Percentiles rank a stretch among this genome's conserved stretches.
Evolutionary conservation across 92 coral and sea anemone genomes (phyloP).

Genomic region (Umimayanthus kanabou): DNA sequence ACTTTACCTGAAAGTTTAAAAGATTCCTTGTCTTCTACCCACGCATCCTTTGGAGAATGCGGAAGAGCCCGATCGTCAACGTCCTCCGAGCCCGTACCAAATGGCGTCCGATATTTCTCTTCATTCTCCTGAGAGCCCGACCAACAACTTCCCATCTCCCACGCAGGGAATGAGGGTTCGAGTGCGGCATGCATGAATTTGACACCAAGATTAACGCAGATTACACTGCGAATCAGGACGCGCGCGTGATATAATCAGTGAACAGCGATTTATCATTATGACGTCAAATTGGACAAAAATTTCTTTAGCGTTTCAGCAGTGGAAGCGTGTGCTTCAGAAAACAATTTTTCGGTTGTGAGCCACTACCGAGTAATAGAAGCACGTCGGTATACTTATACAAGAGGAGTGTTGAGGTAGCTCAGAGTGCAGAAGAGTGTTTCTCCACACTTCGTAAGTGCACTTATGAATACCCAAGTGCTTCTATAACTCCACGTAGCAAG

Average conservation of each 20-base stretch:
- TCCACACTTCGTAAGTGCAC: too few species aligned
- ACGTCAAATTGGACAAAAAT: background rate
- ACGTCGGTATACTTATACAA: too few species aligned
- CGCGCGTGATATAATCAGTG: constrained; percentile 15
- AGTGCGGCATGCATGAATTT: constrained; percentile 17
- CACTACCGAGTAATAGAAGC: too few species aligned
- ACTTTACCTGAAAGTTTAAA: constrained; percentile 37
- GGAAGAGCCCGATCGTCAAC: background rate
- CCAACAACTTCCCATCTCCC: constrained; percentile 42
- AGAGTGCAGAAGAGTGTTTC: too few species aligned
- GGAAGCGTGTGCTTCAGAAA: too few species aligned
- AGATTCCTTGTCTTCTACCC: constrained; percentile 37
- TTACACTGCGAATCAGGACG: background rate
- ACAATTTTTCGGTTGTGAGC: too few species aligned
- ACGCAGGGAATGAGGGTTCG: constrained; percentile 28
- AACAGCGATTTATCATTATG: background rate
- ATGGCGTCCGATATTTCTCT: constrained; percentile 8
- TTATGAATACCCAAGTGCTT: too few species aligned
- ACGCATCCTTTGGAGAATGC: constrained; percentile 38
- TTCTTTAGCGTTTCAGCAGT: too few species aligned
- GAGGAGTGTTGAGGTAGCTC: too few species aligned
- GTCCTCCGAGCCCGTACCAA: constrained; percentile 5
- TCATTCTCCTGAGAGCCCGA: constrained; percentile 35
- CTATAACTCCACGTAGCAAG: too few species aligned
- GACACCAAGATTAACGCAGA: background rate